Evolutionary conservation across 2,113 vertebrate genomes (phyloP).

Genomic region (Aptenodytes forsteri): DNA sequence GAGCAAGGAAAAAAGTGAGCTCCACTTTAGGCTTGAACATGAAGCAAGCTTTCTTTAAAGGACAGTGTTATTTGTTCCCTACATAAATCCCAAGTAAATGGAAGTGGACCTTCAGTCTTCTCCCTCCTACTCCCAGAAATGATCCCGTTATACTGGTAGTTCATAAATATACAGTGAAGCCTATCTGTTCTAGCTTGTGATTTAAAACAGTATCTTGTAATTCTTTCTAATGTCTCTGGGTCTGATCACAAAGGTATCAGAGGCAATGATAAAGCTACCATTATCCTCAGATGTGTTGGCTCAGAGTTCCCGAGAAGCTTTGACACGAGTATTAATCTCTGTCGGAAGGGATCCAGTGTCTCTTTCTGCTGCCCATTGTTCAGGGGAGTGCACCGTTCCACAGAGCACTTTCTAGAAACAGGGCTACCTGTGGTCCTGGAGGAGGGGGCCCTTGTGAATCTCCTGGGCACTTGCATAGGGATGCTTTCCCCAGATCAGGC

Average conservation of each 20-base stretch:
- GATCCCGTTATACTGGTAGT: slow-evolving; percentile 29
- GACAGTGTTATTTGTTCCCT: not conserved
- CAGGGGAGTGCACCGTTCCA: accelerated
- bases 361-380: accelerated
- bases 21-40: not conserved
- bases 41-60: not conserved
- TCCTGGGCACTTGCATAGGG: not conserved
- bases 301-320: not conserved
- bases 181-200: slow-evolving; percentile 34
- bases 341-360: accelerated
- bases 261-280: not conserved
- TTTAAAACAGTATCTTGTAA: not conserved
- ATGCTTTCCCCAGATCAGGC: slow-evolving; percentile 20
- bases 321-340: not conserved
- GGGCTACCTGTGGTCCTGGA: not conserved
- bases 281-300: not conserved
- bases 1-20: not conserved
- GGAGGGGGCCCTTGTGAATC: not conserved
- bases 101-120: slow-evolving; percentile 33
- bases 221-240: not conserved
- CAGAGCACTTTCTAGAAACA: not conserved
- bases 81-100: not conserved
- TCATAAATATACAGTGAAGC: slow-evolving; percentile 50
- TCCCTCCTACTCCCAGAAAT: slow-evolving; percentile 27
- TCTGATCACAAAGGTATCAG: not conserved